Conservation (phyloP, 2,888 invertebrate species). For the Eupithecia inturbata region DNA sequence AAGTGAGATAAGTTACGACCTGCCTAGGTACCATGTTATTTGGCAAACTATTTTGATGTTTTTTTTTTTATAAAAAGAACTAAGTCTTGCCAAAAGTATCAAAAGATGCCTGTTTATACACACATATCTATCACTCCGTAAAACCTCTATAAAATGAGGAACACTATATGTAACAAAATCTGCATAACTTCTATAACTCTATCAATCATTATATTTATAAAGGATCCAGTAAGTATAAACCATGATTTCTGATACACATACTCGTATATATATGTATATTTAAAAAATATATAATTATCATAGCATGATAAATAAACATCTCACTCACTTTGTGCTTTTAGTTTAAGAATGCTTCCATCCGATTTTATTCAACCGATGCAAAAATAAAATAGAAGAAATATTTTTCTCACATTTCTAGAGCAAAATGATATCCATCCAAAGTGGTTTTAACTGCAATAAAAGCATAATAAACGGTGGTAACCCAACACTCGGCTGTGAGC, state of each 20-base stretch:
- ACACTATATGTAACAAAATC: neutral
- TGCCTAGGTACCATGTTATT: neutral
- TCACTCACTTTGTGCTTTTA: neutral
- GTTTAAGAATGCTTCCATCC: neutral
- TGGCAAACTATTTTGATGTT: neutral
- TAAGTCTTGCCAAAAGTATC: no score
- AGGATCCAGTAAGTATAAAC: no score
- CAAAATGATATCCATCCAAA: neutral
- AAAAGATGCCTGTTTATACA: no score
- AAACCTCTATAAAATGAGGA: neutral
- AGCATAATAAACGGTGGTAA: constrained; percentile 35
- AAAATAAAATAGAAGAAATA: neutral
- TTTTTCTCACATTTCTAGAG: constrained; percentile 5
- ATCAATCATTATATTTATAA: neutral
- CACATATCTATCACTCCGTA: neutral
- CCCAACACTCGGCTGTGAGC: constrained; percentile 32
- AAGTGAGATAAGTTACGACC: neutral
- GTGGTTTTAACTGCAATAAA: constrained; percentile 20
- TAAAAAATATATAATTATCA: no score
- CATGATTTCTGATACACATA: no score
- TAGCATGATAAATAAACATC: no score
- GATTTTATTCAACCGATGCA: neutral
- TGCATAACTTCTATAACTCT: neutral
- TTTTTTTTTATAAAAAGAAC: no score
- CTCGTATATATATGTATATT: no score